A percentile compares a stretch with the other conserved stretches of the same genome.
These are phyloP conservation scores for Brachypalpus laphriformis DNA, from an alignment of 2,888 invertebrate genomes.

Conservation along the genomic window DNA sequence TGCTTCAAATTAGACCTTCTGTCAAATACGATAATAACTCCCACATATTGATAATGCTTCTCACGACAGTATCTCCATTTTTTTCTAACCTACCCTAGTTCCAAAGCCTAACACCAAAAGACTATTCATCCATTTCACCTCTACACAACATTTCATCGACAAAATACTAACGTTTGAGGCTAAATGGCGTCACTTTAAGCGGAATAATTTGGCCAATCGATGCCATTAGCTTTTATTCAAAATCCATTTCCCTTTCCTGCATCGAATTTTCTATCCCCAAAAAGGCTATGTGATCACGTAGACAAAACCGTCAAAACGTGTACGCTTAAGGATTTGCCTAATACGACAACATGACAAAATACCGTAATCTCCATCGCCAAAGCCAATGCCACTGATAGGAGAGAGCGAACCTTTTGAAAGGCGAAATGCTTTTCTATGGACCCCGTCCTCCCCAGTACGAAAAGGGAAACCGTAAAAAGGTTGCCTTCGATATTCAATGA, in stretches of 20 bases:
- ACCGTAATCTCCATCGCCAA: constrained; percentile 49
- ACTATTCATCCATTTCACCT: constrained; percentile 38
- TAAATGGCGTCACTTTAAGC: constrained; percentile 53
- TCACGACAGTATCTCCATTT: not conserved
- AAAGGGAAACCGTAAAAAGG: constrained; percentile 54
- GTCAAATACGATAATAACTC: constrained; percentile 1
- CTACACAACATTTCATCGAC: constrained; percentile 4
- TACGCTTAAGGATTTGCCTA: constrained; percentile 67
- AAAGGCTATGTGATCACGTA: constrained; percentile 52
- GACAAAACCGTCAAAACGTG: constrained; percentile 61
- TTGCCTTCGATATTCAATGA: constrained; percentile 63
- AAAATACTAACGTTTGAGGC: constrained; percentile 24
- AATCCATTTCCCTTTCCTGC: constrained; percentile 45
- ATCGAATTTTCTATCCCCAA: not conserved
- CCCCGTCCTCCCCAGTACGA: not conserved
- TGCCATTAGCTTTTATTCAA: constrained; percentile 70
- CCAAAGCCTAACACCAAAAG: not conserved
- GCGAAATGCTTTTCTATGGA: constrained; percentile 17
- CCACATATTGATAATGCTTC: not conserved
- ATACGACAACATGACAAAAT: constrained; percentile 68
- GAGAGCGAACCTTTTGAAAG: not conserved
- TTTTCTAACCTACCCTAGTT: not conserved
- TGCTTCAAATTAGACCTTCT: not conserved
- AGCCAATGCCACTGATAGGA: constrained; percentile 10
- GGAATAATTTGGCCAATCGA: constrained; percentile 68